Percentiles rank a stretch among this genome's conserved stretches.
Evolutionary conservation across 1,140 invertebrate genomes (phyloP).

Genomic region (Drosophila obscura): DNA sequence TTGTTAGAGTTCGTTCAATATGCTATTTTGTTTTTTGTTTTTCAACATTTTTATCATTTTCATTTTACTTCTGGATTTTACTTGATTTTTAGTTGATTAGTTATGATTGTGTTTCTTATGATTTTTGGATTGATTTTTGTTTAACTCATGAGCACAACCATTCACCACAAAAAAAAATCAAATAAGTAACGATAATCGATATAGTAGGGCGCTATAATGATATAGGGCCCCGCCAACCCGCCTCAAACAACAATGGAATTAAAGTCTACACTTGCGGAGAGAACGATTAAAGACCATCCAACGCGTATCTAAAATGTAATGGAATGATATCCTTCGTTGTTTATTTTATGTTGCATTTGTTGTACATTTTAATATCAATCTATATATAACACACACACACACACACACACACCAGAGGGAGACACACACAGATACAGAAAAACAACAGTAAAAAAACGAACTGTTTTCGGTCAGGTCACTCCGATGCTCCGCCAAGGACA

Average conservation of each 20-base stretch:
- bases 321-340: conserved; percentile 68
- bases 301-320: conserved; percentile 20
- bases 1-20: conserved; percentile 26
- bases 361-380: conserved; percentile 66
- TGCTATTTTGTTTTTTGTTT: conserved; percentile 29
- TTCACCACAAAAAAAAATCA: conserved; percentile 47
- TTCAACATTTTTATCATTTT: conserved; percentile 2
- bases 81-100: conserved; percentile 29
- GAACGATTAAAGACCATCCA: conserved; percentile 14
- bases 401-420: conserved; percentile 11
- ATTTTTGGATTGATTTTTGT: conserved; percentile 31
- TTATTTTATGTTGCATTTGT: conserved; percentile 82
- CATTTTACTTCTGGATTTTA: conserved; percentile 7
- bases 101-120: conserved; percentile 33
- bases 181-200: conserved; percentile 25
- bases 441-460: conserved; percentile 10
- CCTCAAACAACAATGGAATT: conserved; percentile 73
- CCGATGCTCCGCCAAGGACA: conserved; percentile 11
- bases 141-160: conserved; percentile 79
- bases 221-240: background rate
- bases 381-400: conserved; percentile 31
- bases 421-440: conserved; percentile 20
- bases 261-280: conserved; percentile 35
- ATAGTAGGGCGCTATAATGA: conserved; percentile 30
- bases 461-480: conserved; percentile 46